Conservation (phyloP, 2,797 vertebrate genomes). For the Neolamprologus multifasciatus region DNA sequence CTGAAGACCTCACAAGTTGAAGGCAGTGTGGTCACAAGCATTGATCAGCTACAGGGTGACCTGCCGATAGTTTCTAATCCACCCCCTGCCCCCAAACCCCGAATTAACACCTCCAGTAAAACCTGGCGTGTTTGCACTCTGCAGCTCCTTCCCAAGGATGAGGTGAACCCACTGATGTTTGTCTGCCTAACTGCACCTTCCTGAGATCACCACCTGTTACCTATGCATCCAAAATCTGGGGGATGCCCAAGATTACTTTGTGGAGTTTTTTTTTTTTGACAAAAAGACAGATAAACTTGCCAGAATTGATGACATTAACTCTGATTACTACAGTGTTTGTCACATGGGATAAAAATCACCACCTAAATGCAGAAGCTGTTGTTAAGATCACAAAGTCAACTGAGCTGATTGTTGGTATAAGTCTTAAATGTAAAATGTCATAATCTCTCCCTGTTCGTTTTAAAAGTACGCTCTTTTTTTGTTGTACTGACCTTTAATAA, state of each 20-base stretch:
- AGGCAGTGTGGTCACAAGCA: conserved; percentile 40
- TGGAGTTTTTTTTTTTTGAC: neutral
- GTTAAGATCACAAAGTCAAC: neutral
- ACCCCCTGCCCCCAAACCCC: neutral
- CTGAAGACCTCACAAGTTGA: conserved; percentile 11
- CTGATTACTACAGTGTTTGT: neutral
- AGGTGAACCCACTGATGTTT: neutral
- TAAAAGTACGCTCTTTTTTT: neutral
- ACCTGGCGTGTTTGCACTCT: neutral
- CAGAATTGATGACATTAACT: neutral
- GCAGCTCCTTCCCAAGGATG: neutral
- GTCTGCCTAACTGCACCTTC: neutral
- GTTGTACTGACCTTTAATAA: neutral
- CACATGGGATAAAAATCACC: neutral
- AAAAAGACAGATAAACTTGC: neutral
- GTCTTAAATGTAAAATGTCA: neutral
- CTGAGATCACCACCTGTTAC: neutral
- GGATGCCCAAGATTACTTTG: neutral
- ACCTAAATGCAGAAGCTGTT: neutral
- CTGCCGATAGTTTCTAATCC: neutral
- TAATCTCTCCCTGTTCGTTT: neutral
- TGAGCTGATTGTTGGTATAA: neutral
- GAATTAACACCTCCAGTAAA: neutral
- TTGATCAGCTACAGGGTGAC: conserved; percentile 7
- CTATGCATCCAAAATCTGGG: neutral